Conservation (phyloP, 2,113 vertebrate genomes). For the Epinephelus lanceolatus region DNA sequence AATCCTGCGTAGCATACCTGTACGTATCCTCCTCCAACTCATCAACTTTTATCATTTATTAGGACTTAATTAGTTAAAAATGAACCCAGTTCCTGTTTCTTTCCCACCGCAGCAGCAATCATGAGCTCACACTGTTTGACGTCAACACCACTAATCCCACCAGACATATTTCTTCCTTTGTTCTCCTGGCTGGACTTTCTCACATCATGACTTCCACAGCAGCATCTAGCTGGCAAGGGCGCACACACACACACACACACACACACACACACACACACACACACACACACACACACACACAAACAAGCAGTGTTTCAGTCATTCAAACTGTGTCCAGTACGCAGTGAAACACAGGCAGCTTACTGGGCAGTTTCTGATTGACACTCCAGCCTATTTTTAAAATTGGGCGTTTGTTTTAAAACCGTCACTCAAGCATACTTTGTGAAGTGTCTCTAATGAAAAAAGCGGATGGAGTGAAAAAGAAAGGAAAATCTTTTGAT, state of each 20-base stretch:
- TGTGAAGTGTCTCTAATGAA: background rate
- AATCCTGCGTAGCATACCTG: too few species aligned
- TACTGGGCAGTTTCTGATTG: slow-evolving; percentile 14
- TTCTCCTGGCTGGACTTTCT: slow-evolving; percentile 35
- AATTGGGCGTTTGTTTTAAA: slow-evolving; percentile 10
- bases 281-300: background rate
- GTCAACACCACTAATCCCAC: slow-evolving; percentile 38
- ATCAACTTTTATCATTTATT: background rate
- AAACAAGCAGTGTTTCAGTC: background rate
- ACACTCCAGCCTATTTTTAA: slow-evolving; percentile 33
- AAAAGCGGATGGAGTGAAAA: background rate
- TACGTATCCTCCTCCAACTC: too few species aligned
- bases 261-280: background rate
- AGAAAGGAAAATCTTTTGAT: background rate
- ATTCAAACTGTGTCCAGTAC: background rate
- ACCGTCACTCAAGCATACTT: background rate
- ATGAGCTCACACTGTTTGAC: slow-evolving; percentile 27
- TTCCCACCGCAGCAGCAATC: background rate
- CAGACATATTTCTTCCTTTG: slow-evolving; percentile 44
- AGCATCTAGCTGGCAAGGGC: background rate
- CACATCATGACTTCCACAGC: slow-evolving; percentile 25
- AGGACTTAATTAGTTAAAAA: background rate
- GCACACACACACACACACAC: background rate
- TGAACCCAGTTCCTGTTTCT: background rate
- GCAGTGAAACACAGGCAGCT: background rate